Base-by-base conservation (phyloP, 2,113 vertebrate species). In the Sciurus niger region DNA sequence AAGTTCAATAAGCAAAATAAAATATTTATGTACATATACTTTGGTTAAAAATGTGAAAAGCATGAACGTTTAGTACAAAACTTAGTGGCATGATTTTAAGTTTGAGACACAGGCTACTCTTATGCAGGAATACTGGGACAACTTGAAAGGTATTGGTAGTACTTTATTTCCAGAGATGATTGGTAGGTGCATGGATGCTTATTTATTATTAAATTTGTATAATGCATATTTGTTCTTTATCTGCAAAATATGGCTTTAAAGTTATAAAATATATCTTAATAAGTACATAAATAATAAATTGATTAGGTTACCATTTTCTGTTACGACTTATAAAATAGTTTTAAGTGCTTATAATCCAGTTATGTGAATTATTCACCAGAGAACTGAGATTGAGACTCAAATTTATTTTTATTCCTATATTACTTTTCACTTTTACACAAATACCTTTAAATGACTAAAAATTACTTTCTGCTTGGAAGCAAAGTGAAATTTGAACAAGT, bases 41-140 rank as follows among this genome's bases (percentile, higher is more conserved):
- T 76, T 63, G n/a, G 6, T 60, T n/a, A 73, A 84, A 60, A 51
- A 84, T 32, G 12, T 88, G 48, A 53, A 82, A 72, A 77, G 7
- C 37, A 88, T 83, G 28, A 60, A 83, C 77, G 63, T 82, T 89
- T 60, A 37, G n/a, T 25, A 40, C 3, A 91, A 82, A 86, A 24
- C 1, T 79, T 20, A 91, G 17, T 30, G 10, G 28, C 37, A 0
- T 43, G 43, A 30, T 91, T 88, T 77, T 48, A 55, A 86, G 28
- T 68, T 68, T 89, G 18, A 77, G 12, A 63, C 20, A 32, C 0
- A 87, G 14, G 5, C 1, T 72, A 24, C 4, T 53, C 28, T 53
- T 30, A 17, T 2, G 32, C 34, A 48, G 4, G 6, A 51, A 18
- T 2, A 82, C 3, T 16, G 17, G 2, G 3, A n/a, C 5, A n/a